These are phyloP conservation scores for Nasonia vitripennis DNA, from an alignment of 1,140 invertebrate species.

Conservation along the genomic window DNA sequence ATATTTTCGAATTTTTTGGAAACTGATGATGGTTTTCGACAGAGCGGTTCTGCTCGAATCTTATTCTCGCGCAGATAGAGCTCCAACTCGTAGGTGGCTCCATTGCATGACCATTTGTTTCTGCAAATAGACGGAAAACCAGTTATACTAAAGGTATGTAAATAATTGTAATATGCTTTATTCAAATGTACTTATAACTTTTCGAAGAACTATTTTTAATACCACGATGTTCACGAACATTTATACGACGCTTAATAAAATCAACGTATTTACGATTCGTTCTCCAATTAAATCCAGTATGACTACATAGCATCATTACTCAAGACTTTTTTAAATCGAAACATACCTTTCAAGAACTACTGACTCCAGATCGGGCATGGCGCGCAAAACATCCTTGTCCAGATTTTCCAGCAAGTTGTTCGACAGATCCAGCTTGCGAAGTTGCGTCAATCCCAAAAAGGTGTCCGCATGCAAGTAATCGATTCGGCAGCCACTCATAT, in stretches of 20 bases:
- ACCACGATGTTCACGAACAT: too few species aligned
- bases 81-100: not conserved
- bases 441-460: slow-evolving; percentile 61
- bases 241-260: too few species aligned
- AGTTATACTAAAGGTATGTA: not conserved
- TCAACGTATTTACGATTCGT: too few species aligned
- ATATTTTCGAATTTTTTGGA: slow-evolving; percentile 23
- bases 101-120: slow-evolving; percentile 45
- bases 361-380: slow-evolving; percentile 18
- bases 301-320: too few species aligned
- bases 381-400: slow-evolving; percentile 51
- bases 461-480: slow-evolving; percentile 60
- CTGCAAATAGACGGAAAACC: not conserved
- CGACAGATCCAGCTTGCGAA: slow-evolving; percentile 67
- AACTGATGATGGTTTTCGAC: not conserved
- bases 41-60: slow-evolving; percentile 21
- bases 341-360: slow-evolving; percentile 13
- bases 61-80: not conserved
- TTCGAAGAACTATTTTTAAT: too few species aligned
- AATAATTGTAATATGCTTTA: too few species aligned
- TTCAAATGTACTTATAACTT: too few species aligned
- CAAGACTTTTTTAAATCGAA: not conserved
- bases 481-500: slow-evolving; percentile 66
- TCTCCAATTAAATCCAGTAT: too few species aligned
- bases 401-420: slow-evolving; percentile 67